These are phyloP conservation scores for Phycodurus eques DNA, from an alignment of 2,113 vertebrate species.

Conservation along the genomic window DNA sequence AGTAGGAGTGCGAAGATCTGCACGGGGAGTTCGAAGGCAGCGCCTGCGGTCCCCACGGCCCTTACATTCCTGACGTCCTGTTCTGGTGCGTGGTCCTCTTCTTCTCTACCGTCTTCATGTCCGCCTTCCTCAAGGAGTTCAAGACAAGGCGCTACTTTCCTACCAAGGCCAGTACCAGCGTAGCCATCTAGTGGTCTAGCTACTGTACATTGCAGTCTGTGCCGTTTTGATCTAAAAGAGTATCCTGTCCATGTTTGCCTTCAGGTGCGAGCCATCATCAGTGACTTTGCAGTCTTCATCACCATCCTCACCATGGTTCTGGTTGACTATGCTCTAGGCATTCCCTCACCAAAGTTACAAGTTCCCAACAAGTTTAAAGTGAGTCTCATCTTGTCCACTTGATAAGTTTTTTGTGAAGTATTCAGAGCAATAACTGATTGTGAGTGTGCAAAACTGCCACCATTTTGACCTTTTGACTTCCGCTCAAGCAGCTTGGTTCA, in stretches of 20 bases:
- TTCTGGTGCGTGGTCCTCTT: constrained; percentile 98
- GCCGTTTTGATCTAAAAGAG: constrained; percentile 7
- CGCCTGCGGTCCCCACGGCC: constrained; percentile 90
- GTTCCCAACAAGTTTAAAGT: constrained; percentile 98
- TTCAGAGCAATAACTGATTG: too few relatives aligned
- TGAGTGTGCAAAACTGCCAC: too few relatives aligned
- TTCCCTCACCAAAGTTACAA: constrained; percentile 94
- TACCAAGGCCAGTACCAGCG: constrained; percentile 81
- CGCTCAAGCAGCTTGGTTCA: too few relatives aligned
- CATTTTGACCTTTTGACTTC: too few relatives aligned
- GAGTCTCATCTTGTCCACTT: constrained; percentile 18
- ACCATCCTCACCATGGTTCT: constrained; percentile 95
- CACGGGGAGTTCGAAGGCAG: constrained; percentile 85
- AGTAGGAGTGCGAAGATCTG: constrained; percentile 85
- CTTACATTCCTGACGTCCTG: constrained; percentile 93
- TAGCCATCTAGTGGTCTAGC: constrained; percentile 40
- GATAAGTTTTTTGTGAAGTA: too few relatives aligned
- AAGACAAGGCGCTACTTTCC: constrained; percentile 97
- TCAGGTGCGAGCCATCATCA: constrained; percentile 92
- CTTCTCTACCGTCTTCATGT: constrained; percentile 94
- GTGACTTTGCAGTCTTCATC: constrained; percentile 98
- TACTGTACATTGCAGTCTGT: neutral
- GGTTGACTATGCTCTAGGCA: constrained; percentile 88
- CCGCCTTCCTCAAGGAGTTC: constrained; percentile 95
- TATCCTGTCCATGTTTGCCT: constrained; percentile 27